Conservation (phyloP, 2,888 invertebrate genomes). For the Dione vanillae region DNA sequence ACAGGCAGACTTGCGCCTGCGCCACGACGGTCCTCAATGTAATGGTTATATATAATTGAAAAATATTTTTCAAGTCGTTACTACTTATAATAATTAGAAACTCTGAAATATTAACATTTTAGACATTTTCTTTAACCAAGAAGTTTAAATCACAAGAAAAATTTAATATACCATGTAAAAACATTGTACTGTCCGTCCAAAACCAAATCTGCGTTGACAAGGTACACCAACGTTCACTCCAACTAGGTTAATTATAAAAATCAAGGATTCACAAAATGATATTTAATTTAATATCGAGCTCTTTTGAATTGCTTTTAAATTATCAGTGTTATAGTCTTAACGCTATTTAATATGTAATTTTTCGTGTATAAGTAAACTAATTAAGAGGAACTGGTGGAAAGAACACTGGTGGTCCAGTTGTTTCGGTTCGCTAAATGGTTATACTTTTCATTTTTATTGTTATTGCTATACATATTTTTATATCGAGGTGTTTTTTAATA, state of each 20-base stretch:
- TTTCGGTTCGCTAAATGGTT: slow-evolving; percentile 22
- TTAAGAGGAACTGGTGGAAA: slow-evolving; percentile 32
- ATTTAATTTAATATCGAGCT: slow-evolving; percentile 38
- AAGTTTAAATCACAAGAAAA: no score
- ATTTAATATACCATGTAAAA: no score
- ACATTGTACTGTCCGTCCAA: no score
- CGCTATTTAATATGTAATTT: slow-evolving; percentile 37
- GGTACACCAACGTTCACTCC: slow-evolving; percentile 44
- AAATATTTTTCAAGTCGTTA: no score
- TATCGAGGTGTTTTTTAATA: no score
- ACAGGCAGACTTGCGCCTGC: no score
- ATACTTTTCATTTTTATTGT: slow-evolving; percentile 29
- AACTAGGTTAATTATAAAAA: slow-evolving; percentile 55
- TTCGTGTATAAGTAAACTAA: slow-evolving; percentile 41
- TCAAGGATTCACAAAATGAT: slow-evolving; percentile 43
- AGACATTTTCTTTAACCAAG: no score
- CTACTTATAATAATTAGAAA: no score
- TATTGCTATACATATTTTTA: not conserved
- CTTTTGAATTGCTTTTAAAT: slow-evolving; percentile 29
- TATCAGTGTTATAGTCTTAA: slow-evolving; percentile 31
- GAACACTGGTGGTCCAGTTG: slow-evolving; percentile 34
- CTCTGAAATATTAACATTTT: no score
- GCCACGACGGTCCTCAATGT: no score
- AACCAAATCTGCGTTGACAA: slow-evolving; percentile 27
- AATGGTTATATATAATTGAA: no score